Percentiles rank a stretch among this genome's conserved stretches.
phyloP scores from a whole-genome alignment of 1,140 invertebrate genomes.

The Papilio xuthus region DNA sequence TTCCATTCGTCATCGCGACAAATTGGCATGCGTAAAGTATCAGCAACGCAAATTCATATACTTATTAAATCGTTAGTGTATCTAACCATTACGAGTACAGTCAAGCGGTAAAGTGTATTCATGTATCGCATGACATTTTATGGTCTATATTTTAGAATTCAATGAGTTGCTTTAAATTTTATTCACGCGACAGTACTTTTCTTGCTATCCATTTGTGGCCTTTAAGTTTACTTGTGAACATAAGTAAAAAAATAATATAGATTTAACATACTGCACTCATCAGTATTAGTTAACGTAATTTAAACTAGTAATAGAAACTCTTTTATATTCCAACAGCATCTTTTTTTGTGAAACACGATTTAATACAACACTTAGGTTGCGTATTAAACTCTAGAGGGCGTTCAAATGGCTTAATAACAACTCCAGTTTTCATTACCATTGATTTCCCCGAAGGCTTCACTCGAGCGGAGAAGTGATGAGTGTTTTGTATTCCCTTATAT shows the following conservation, averaged over 20 bases:
- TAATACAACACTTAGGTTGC: not conserved
- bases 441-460: constrained; percentile 41
- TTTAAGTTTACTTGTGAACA: constrained; percentile 3
- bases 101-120: constrained; percentile 2
- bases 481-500: not conserved
- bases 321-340: no score
- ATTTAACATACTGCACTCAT: not conserved
- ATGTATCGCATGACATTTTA: not conserved
- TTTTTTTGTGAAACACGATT: not conserved
- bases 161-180: not conserved
- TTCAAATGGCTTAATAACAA: constrained; percentile 25
- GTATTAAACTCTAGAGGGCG: not conserved
- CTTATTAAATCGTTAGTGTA: constrained; percentile 14
- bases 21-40: constrained; percentile 14
- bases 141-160: not conserved
- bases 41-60: not conserved
- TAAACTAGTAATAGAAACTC: no score
- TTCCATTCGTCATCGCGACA: constrained; percentile 12
- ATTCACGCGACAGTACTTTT: constrained; percentile 16
- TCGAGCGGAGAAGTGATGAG: constrained; percentile 14
- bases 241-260: not conserved
- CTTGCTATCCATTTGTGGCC: not conserved
- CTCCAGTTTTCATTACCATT: constrained; percentile 41
- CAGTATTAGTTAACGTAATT: no score
- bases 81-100: not conserved